phyloP scores from a whole-genome alignment of 2,888 invertebrate species.

The Nezara viridula region DNA sequence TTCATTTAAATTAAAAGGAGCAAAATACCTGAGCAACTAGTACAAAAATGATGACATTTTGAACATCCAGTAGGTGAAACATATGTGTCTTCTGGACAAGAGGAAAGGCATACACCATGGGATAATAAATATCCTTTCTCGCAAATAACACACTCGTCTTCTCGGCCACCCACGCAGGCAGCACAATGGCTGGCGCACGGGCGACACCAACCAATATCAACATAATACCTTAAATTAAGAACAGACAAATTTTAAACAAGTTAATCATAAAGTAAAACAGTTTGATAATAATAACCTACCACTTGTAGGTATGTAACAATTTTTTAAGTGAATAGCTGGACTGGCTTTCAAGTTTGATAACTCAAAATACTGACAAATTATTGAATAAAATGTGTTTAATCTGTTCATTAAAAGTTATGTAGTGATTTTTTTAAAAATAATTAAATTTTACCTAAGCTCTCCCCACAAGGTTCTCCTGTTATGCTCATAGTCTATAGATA shows the following conservation, averaged over 20 bases:
- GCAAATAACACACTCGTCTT: constrained; percentile 88
- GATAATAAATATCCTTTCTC: constrained; percentile 85
- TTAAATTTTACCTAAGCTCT: no score
- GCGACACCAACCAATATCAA: constrained; percentile 85
- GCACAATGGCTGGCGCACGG: constrained; percentile 88
- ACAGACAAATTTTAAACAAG: neutral
- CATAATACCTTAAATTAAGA: constrained; percentile 79
- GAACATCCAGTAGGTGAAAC: constrained; percentile 86
- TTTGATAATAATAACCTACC: neutral
- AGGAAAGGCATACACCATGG: constrained; percentile 87
- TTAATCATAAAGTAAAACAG: neutral
- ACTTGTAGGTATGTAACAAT: no score
- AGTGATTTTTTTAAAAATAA: no score
- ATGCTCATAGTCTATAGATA: no score
- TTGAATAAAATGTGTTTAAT: no score
- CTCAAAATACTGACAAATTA: no score
- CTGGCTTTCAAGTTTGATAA: no score
- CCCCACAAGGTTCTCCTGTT: no score
- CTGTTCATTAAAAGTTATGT: no score
- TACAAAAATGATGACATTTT: constrained; percentile 90
- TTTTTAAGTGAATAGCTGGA: no score
- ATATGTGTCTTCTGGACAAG: constrained; percentile 90
- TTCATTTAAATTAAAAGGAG: constrained; percentile 6
- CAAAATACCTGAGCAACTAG: constrained; percentile 82
- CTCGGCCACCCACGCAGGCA: constrained; percentile 87